Evolutionary conservation across 2,797 vertebrate genomes (phyloP).

Genomic region (Urosaurus nigricauda): DNA sequence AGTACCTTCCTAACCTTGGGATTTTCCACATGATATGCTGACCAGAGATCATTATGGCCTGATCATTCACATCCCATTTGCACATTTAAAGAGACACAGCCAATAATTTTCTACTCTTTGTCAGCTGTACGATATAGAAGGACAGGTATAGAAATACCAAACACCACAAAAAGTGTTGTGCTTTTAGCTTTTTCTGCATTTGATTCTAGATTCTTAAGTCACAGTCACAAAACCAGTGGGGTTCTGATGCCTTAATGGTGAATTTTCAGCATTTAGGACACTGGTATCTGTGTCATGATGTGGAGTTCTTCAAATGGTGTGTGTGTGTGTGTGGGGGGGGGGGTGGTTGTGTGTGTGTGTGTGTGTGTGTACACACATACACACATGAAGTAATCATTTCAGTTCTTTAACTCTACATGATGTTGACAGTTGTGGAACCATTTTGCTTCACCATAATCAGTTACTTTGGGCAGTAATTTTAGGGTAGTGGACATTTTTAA

Average conservation of each 20-base stretch:
- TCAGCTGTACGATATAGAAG: neutral
- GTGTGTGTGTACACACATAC: no score
- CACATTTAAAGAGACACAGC: neutral
- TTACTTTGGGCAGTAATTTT: no score
- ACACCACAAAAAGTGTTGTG: no score
- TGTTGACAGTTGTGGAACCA: no score
- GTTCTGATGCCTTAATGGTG: neutral
- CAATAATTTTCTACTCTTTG: neutral
- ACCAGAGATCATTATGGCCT: neutral
- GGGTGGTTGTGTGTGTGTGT: no score
- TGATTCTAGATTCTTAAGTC: neutral
- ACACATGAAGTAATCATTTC: no score
- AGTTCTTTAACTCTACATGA: no score
- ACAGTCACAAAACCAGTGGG: neutral
- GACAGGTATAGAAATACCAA: neutral
- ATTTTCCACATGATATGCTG: neutral
- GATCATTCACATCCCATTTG: neutral
- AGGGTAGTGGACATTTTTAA: no score
- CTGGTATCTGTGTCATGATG: neutral
- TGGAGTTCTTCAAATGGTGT: neutral
- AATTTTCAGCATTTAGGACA: no score
- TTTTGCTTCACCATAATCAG: no score
- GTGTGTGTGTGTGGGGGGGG: no score
- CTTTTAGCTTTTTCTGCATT: neutral
- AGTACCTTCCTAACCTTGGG: slow-evolving; percentile 27